Conservation (phyloP, 1,140 invertebrate genomes). For the Bombus breviceps region DNA sequence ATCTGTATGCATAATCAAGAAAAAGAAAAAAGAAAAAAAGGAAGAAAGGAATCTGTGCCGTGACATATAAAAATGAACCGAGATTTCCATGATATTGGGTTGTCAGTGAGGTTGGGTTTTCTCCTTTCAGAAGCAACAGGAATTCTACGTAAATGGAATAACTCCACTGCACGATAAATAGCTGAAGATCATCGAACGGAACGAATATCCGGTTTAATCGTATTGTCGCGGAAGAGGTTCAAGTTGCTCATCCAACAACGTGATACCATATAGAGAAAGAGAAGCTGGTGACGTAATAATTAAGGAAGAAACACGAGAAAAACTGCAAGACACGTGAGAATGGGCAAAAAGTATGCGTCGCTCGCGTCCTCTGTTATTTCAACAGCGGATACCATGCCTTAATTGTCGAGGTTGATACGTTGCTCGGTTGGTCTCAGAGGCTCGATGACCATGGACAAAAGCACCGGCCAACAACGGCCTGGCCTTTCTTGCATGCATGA, state of each 20-base stretch:
- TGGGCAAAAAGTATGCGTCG: neutral
- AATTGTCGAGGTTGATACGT: conserved; percentile 1
- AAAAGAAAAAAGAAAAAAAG: neutral
- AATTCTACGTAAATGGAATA: too few relatives aligned
- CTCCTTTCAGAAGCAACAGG: too few relatives aligned
- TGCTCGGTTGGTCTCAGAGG: neutral
- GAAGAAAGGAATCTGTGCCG: too few relatives aligned
- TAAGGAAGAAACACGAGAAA: too few relatives aligned
- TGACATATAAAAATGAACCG: neutral
- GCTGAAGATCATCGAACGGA: too few relatives aligned
- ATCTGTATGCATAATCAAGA: neutral
- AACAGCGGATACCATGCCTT: neutral
- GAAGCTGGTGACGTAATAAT: neutral
- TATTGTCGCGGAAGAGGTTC: too few relatives aligned
- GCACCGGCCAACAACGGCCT: conserved; percentile 24
- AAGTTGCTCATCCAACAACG: too few relatives aligned
- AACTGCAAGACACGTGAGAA: neutral
- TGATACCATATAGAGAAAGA: neutral
- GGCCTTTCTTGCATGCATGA: conserved; percentile 66
- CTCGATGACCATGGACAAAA: conserved; percentile 55
- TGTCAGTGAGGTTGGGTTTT: too few relatives aligned
- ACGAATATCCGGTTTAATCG: too few relatives aligned
- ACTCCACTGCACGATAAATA: too few relatives aligned
- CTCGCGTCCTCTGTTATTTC: neutral
- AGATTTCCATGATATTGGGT: neutral